Percentiles rank a stretch among this genome's conserved stretches.
These are phyloP conservation scores for Noctilio leporinus DNA, from an alignment of 2,113 vertebrate species.

Conservation along the genomic window DNA sequence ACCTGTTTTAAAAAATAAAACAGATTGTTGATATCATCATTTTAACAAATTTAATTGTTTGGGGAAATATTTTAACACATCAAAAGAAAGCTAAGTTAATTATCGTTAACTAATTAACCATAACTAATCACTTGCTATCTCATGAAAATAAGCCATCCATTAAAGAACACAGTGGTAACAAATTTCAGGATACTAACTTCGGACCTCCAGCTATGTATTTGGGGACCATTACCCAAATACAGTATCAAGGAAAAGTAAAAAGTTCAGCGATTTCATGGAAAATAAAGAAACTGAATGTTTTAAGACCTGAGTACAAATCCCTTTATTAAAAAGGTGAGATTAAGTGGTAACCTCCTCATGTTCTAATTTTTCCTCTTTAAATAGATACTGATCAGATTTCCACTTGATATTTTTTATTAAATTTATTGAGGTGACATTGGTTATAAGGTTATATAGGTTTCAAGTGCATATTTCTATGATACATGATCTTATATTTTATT, in stretches of 20 bases:
- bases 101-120: neutral
- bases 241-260: neutral
- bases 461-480: no score
- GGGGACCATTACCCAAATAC: neutral
- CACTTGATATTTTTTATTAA: neutral
- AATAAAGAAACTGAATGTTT: neutral
- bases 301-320: neutral
- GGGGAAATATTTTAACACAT: neutral
- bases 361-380: neutral
- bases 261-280: neutral
- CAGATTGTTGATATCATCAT: neutral
- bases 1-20: no score
- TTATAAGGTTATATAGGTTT: neutral
- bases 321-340: neutral
- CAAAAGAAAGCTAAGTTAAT: neutral
- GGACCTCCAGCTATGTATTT: no score
- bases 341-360: neutral
- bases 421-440: neutral
- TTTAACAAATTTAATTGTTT: neutral
- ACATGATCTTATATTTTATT: no score
- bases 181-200: constrained; percentile 14
- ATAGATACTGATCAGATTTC: neutral
- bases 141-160: neutral
- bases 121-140: neutral
- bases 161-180: neutral